Conservation (phyloP, 2,113 vertebrate genomes). For the Abramis brama region DNA sequence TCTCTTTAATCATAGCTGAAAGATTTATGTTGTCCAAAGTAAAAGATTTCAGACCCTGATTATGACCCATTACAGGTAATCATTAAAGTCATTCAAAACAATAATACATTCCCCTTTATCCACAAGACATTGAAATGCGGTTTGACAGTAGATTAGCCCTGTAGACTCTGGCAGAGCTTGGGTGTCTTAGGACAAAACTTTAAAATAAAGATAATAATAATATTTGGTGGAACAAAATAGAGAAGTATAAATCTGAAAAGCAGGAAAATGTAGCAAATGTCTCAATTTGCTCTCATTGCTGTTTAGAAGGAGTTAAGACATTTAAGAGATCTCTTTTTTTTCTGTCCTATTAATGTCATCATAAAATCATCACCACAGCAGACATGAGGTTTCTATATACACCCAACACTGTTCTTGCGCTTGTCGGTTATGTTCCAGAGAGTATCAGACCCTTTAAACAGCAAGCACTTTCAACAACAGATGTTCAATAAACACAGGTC, state of each 20-base stretch:
- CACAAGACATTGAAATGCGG: not conserved
- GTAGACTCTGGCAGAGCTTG: not conserved
- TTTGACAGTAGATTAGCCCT: not conserved
- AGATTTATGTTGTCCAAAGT: not conserved
- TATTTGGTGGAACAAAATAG: not conserved
- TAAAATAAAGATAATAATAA: too few relatives aligned
- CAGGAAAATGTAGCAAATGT: not conserved
- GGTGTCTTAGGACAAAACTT: too few relatives aligned
- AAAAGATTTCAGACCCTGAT: not conserved
- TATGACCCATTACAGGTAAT: not conserved
- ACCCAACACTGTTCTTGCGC: not conserved
- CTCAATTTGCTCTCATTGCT: not conserved
- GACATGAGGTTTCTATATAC: not conserved
- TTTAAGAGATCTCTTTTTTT: not conserved
- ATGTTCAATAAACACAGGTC: conserved; percentile 40
- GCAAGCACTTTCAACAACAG: not conserved
- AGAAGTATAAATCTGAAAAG: not conserved
- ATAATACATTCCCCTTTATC: not conserved
- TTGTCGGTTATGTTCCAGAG: not conserved
- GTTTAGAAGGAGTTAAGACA: not conserved
- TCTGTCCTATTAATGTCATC: too few relatives aligned
- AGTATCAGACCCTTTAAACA: not conserved
- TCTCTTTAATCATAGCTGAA: not conserved
- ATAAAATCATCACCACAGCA: not conserved
- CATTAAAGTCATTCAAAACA: not conserved